Base-by-base conservation (phyloP, 1,140 invertebrate genomes). In the Stegodyphus mimosarum region DNA sequence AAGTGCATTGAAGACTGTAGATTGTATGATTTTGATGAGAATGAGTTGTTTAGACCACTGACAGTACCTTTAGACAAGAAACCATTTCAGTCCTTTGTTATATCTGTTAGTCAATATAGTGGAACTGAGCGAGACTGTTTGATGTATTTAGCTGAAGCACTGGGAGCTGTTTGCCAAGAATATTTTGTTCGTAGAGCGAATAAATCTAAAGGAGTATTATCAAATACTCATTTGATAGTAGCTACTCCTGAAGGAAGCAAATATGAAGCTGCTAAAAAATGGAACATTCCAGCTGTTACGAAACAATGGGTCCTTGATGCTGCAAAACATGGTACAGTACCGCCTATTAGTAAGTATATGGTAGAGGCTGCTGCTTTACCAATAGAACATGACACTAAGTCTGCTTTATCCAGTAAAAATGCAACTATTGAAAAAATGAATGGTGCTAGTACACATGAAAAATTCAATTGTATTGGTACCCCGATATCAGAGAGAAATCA, bases 221-320 rank as follows among this genome's bases (percentile, higher is more conserved):
- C 92, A 0, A 93, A 93, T 7, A 96, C 95, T 0, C 96, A 96
- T 90, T 92, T 98, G 0, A 90, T 97, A 48, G 95, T 95, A 83
- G 93, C 94, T 9, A 90, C 90, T 0, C 90, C 95, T 0, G 91
- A 91, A 84, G 96, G 96, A 0, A 93, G 94, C 72, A 98, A 98
- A 89, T 97, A 96, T 90, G 90, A 90, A 55, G 96, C 95, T 9
- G 95, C 96, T 0, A 90, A 95, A 0, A 95, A 95, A 89, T 98
- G 96, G 96, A 92, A 92, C 17, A 89, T 96, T 74, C 91, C 95
- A 93, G 94, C 94, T 48, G 93, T 97, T 2, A 93, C 89, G 1
- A 93, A 93, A 48, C 90, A 93, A 15, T 98, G 96, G 96, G 89
- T 98, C 50, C 89, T 95, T 60, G 91, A 92, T 48, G 97, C 95